Conservation (phyloP, 2,888 invertebrate genomes). For the Eledona agricola region DNA sequence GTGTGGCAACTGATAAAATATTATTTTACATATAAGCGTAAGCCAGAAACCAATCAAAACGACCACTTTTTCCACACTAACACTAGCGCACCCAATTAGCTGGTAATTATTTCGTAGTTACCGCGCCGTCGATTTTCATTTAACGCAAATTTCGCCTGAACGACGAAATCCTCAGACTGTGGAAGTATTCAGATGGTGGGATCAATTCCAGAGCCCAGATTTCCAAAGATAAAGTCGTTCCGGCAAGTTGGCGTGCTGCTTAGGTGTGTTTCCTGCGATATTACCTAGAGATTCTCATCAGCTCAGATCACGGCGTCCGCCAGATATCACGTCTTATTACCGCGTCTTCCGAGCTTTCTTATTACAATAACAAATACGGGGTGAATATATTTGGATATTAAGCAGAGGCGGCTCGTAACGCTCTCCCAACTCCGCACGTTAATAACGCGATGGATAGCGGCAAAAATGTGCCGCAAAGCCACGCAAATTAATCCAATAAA, state of each 20-base stretch:
- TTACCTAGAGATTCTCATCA: slow-evolving; percentile 40
- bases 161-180: slow-evolving; percentile 18
- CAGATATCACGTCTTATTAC: slow-evolving; percentile 37
- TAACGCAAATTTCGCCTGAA: slow-evolving; percentile 12
- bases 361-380: slow-evolving; percentile 41
- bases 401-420: too few relatives aligned
- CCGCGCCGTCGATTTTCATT: slow-evolving; percentile 10
- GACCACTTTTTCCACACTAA: too few relatives aligned
- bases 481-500: too few relatives aligned
- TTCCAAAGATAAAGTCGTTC: slow-evolving; percentile 44
- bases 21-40: too few relatives aligned
- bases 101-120: slow-evolving; percentile 18
- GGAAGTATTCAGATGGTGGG: slow-evolving; percentile 43
- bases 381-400: slow-evolving; percentile 40
- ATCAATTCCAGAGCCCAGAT: slow-evolving; percentile 46
- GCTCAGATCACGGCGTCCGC: slow-evolving; percentile 28
- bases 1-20: too few relatives aligned
- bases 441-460: too few relatives aligned
- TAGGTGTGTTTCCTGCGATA: slow-evolving; percentile 39
- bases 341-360: slow-evolving; percentile 28
- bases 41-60: too few relatives aligned
- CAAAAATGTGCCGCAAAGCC: too few relatives aligned
- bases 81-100: too few relatives aligned
- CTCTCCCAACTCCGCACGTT: too few relatives aligned
- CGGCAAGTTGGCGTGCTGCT: slow-evolving; percentile 41